Evolutionary conservation across 2,888 invertebrate genomes (phyloP), one percentile per base, ranked within the genome.

Genomic region (Euplexia lucipara): DNA sequence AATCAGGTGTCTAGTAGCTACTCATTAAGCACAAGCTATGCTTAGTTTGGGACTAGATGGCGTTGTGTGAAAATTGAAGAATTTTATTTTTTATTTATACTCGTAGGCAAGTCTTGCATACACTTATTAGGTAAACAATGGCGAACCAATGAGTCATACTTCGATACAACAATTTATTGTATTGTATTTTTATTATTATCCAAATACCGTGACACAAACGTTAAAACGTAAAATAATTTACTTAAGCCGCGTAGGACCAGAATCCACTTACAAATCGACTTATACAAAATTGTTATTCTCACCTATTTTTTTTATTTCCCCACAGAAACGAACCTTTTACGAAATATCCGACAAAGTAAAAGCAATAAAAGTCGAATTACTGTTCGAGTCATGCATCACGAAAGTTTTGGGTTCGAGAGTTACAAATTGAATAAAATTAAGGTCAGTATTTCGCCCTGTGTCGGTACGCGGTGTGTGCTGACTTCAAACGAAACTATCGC

Each of bases 401-500:
- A 89, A 94, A 94, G 92, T 94, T 94, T 94, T 87, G 93, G 93
- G 94, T 90, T 87, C 86, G 86, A 87, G 90, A 92, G 91, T 92
- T 91, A 87, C 92, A 92, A 94, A 94, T 93, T 93, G 93, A 94
- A 94, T 93, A 90, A 93, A 93, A 94, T 93, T 92, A 91, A 91
- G 92, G 91, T 83, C 87, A 86, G 85, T 81, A 85, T 86, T 86
- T 85, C 80, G 85, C 79, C 79, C 85, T 70, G 74, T 75, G 81
- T 76, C 60, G 76, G 81, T 76, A 72, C 67, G 56, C 48, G 61
- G 68, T 71, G 70, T 81, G 78, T 75, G 72, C 56, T 56, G 75
- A 80, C 75, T 65, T 77, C 76, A 76, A 74, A 82, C 71, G 72
- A 65, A 76, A 75, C 82, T 82, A 78, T 69, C 39, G 54, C 53